Percentiles rank a stretch among this genome's conserved stretches.
Evolutionary conservation across 2,888 invertebrate species (phyloP).

Genomic region (Lomographa bimaculata): DNA sequence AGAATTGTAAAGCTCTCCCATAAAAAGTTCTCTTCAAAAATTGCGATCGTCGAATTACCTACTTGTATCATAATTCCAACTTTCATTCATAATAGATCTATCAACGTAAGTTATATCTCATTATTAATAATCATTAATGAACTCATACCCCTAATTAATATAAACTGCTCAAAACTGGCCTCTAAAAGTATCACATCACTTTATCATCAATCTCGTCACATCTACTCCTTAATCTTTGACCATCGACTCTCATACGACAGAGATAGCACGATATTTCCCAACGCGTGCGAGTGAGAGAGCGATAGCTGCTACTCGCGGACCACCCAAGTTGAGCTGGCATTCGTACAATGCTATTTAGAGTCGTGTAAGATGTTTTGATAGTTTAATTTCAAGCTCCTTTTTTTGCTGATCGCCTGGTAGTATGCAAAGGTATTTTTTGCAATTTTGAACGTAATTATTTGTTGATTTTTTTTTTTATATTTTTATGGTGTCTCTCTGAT

Average conservation of each 20-base stretch:
- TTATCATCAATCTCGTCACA: too few relatives aligned
- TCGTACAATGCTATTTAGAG: conserved; percentile 56
- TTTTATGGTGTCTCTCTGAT: conserved; percentile 24
- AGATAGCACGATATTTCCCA: conserved; percentile 25
- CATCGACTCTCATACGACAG: conserved; percentile 30
- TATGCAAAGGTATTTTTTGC: conserved; percentile 34
- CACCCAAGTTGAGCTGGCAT: conserved; percentile 75
- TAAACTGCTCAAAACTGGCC: too few relatives aligned
- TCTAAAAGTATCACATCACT: too few relatives aligned
- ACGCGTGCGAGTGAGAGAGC: conserved; percentile 41
- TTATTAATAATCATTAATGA: too few relatives aligned
- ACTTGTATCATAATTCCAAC: too few relatives aligned
- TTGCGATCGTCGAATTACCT: too few relatives aligned
- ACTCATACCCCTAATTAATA: too few relatives aligned
- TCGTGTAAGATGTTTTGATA: conserved; percentile 61
- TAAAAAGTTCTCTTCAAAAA: too few relatives aligned
- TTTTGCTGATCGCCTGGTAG: conserved; percentile 23
- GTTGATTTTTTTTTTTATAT: conserved; percentile 29
- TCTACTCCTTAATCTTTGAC: conserved; percentile 60
- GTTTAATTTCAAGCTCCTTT: conserved; percentile 47
- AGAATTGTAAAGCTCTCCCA: too few relatives aligned
- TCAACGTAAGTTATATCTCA: too few relatives aligned
- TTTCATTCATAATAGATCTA: too few relatives aligned
- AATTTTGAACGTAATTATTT: conserved; percentile 29
- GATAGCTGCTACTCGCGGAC: conserved; percentile 50